Base-by-base conservation (phyloP, 1,140 invertebrate genomes). In the Zaprionus inermis region DNA sequence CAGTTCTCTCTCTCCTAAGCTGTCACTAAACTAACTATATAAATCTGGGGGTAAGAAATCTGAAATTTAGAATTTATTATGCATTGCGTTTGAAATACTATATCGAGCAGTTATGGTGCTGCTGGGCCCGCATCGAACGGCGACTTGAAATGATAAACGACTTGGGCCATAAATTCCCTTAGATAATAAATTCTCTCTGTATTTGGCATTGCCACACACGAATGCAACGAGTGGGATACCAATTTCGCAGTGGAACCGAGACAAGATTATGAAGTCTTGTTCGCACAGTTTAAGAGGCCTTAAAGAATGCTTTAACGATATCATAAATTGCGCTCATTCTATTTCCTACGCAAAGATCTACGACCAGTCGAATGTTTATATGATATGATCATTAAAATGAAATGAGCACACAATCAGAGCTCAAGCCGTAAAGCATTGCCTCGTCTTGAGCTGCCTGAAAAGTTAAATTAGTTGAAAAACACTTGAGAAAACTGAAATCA, bases 111-210 rank as follows among this genome's bases (percentile, higher is more conserved):
- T 36, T 49, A 14, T n/a, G n/a, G 38, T n/a, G n/a, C n/a, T n/a
- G n/a, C n/a, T n/a, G 11, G 12, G 38, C n/a, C 38, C 38, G 38
- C 38, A 57, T 51, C 54, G 51, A 34, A 34, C 14, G 30, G 30
- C 46, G 38, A 68, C 10, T 59, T 38, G 24, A 30, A 57, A 32
- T 70, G 72, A 75, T 64, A 74, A 61, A 74, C 57, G 72, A 34
- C 64, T 46, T 9, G 36, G 28, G 38, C 20, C 44, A 32, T 67
- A 55, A 73, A 59, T 60, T 49, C 12, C 20, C 36, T 10, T 5
- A 24, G n/a, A 34, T 58, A 51, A 72, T 65, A 65, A 72, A 72
- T 72, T 51, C 24, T 34, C 22, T n/a, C 34, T 59, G 14, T 20
- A 41, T 67, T 66, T 67, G 34, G 44, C 63, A 34, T 7, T 54